Evolutionary conservation across 2,113 vertebrate species (phyloP).

Genomic region (Rhagologus leucostigma): DNA sequence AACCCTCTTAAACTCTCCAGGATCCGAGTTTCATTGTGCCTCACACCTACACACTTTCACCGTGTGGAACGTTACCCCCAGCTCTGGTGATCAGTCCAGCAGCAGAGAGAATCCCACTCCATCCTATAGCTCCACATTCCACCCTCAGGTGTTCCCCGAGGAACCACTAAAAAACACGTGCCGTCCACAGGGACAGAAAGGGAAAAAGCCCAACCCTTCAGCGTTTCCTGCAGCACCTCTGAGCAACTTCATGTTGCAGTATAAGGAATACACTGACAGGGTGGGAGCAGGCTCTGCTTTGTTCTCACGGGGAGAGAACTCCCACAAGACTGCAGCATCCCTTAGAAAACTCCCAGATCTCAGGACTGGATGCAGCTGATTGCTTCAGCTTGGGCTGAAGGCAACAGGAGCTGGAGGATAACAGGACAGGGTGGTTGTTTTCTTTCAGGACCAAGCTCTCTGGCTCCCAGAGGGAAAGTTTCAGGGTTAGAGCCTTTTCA

Average conservation of each 20-base stretch:
- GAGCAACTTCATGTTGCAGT: neutral
- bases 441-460: neutral
- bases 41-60: neutral
- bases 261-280: neutral
- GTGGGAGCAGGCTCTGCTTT: neutral
- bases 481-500: neutral
- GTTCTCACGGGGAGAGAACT: neutral
- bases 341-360: neutral
- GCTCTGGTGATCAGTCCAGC: neutral
- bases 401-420: neutral
- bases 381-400: neutral
- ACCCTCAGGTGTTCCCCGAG: neutral
- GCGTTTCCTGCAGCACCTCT: neutral
- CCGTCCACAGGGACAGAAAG: neutral
- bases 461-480: neutral
- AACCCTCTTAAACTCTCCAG: neutral
- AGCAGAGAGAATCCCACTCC: neutral
- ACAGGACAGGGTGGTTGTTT: rapidly evolving
- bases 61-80: neutral
- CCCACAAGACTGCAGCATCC: neutral
- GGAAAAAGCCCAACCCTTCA: neutral
- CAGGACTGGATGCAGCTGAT: neutral
- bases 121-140: neutral
- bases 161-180: neutral
- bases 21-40: neutral